Percentiles rank a stretch among this genome's conserved stretches.
These are phyloP conservation scores for Machimus atricapillus DNA, from an alignment of 2,888 invertebrate species.

Conservation along the genomic window DNA sequence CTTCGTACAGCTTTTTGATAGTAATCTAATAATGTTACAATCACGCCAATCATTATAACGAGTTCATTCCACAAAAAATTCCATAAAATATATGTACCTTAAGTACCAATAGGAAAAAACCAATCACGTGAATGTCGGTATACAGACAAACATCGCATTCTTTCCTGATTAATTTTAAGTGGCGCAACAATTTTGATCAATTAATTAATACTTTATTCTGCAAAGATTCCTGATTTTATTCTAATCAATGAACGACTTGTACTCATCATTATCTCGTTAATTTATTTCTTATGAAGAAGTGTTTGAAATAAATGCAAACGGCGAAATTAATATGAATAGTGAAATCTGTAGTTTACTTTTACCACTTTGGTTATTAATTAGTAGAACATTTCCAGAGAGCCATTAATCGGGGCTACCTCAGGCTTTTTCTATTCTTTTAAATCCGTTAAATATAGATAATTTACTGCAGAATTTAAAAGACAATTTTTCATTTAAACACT, in stretches of 20 bases:
- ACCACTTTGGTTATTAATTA: neutral
- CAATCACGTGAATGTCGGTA: neutral
- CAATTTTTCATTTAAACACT: neutral
- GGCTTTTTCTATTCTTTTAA: neutral
- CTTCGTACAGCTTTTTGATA: neutral
- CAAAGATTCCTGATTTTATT: neutral
- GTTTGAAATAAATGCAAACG: neutral
- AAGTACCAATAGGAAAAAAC: neutral
- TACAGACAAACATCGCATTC: neutral
- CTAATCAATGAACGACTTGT: neutral
- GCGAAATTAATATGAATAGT: neutral
- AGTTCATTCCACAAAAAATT: neutral
- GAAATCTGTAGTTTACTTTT: neutral
- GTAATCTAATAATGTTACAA: neutral
- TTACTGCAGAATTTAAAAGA: neutral
- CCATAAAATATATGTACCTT: neutral
- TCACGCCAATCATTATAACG: neutral
- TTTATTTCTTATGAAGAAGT: neutral
- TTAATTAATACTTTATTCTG: neutral
- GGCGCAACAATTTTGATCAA: neutral
- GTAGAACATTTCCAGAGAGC: neutral
- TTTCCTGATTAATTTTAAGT: neutral
- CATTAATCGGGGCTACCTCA: neutral
- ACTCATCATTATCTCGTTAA: neutral
- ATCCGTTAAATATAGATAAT: neutral